phyloP scores from a whole-genome alignment of 2,113 vertebrate species.

The Aramus guarauna region DNA sequence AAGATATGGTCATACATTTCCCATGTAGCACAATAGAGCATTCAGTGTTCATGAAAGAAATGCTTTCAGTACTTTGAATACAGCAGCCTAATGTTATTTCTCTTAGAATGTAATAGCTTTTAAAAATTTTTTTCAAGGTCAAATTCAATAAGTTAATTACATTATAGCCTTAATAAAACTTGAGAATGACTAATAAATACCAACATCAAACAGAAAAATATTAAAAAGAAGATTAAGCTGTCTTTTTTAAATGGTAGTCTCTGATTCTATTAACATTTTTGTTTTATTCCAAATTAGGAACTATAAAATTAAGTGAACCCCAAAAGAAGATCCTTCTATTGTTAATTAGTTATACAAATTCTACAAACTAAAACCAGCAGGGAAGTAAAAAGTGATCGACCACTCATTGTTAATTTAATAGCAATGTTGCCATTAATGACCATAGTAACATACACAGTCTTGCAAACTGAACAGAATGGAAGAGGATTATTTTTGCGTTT shows the following conservation, averaged over 20 bases:
- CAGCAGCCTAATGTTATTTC: background rate
- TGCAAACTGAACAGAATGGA: background rate
- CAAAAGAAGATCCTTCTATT: background rate
- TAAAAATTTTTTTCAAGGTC: background rate
- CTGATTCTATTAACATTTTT: background rate
- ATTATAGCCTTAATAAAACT: background rate
- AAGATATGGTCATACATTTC: background rate
- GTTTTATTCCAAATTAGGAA: background rate
- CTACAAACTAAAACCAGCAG: background rate
- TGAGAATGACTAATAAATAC: background rate
- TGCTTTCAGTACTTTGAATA: background rate
- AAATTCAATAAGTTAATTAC: background rate
- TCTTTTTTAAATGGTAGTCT: background rate
- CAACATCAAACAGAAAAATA: background rate
- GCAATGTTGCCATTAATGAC: background rate
- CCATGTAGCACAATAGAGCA: background rate
- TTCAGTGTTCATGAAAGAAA: background rate
- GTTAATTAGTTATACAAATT: background rate
- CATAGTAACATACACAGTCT: background rate
- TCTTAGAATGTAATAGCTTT: constrained; percentile 1
- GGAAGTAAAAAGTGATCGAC: background rate
- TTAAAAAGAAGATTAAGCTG: background rate
- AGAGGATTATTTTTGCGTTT: background rate
- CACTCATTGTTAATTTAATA: background rate
- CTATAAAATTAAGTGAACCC: background rate